Percentiles rank a stretch among this genome's conserved stretches.
Conservation (phyloP, 2,113 vertebrate genomes). For the Bothrops jararaca region DNA sequence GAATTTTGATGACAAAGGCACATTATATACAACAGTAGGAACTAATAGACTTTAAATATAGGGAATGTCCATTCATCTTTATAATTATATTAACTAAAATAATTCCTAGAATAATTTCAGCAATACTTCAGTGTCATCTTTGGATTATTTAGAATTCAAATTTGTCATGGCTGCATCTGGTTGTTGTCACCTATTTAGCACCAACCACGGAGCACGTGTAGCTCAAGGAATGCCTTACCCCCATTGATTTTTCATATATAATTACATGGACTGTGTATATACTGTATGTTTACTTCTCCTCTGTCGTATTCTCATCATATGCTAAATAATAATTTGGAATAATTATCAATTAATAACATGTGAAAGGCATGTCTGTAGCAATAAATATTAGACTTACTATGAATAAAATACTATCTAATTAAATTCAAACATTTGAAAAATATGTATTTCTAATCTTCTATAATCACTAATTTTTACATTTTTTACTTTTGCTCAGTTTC, state of each 20-base stretch:
- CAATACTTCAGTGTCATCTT: not conserved
- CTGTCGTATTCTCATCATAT: not conserved
- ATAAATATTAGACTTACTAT: not conserved
- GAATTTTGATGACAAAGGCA: not conserved
- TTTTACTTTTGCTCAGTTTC: not conserved
- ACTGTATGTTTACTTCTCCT: not conserved
- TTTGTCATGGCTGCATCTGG: not conserved
- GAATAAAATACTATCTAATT: not conserved
- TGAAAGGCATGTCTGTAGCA: not conserved
- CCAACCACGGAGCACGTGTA: not conserved
- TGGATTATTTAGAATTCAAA: not conserved
- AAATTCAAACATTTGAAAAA: not conserved
- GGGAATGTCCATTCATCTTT: not conserved
- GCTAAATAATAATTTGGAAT: not conserved
- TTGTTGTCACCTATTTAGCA: not conserved
- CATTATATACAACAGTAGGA: not conserved
- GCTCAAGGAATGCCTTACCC: not conserved
- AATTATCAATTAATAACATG: not conserved
- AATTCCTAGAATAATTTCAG: not conserved
- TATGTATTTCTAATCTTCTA: not conserved
- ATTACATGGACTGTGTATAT: not conserved
- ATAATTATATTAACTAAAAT: not conserved
- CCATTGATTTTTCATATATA: not conserved
- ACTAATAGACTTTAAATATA: not conserved
- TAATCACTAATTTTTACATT: not conserved